Evolutionary conservation across 1,140 invertebrate genomes (phyloP), one percentile per base, ranked within the genome.

Genomic region (Hylaeus volcanicus): DNA sequence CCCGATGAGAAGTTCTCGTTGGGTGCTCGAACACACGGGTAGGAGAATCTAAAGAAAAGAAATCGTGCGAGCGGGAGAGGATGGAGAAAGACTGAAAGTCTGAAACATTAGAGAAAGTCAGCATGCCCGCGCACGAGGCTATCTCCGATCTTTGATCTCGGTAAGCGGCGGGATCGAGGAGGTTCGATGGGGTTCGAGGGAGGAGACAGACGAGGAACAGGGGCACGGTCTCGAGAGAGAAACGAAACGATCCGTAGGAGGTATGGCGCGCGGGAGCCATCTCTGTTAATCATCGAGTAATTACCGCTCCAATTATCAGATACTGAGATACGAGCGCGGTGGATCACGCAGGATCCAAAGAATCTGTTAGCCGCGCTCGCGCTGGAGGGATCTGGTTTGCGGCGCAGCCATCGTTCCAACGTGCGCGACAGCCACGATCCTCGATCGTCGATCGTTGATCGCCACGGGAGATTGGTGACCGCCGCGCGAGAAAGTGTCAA

Each of bases 271-370:
- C 92, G 91, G 92, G 91, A 93, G 92, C 92, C 91, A 92, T 92
- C 91, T 92, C 92, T 91, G 91, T 93, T 93, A 93, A 93, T 93
- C 92, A 93, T 92, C 91, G 90, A 89, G 88, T 93, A 93, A 93
- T 93, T 93, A 93, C 91, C 89, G 87, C 88, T 92, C 89, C 90
- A 92, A 92, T 93, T 92, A 93, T 93, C 92, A 92, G 92, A 93
- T 93, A 90, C 88, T 85, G 88, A 92, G 92, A 93, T 93, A 92
- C 86, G 86, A 86, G 88, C 81, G 78, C 64, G 74, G 70, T 5
- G 48, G 71, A 81, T 80, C 76, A 61, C 77, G 60, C 69, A 65
- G 68, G 53, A 69, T 51, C 73, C 39, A 68, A 84, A 87, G 70
- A 91, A 92, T 92, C 89, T 91, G 91, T 91, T 91, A 89, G 85